Evolutionary conservation across 2,888 invertebrate species (phyloP).

Genomic region (Isotomurus palustris): DNA sequence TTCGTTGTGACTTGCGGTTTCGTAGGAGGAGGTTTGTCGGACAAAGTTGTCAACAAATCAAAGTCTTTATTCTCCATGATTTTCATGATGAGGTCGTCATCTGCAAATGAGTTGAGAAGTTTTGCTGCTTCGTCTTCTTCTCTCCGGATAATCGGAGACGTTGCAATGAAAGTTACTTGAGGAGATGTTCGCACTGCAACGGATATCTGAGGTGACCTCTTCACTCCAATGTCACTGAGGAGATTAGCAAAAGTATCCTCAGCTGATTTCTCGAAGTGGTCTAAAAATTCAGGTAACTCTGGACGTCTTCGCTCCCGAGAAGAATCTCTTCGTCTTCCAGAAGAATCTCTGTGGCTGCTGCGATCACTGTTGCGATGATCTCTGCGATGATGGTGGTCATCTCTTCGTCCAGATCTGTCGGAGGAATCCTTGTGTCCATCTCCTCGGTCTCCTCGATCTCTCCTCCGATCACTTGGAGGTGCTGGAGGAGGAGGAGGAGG

Average conservation of each 20-base stretch:
- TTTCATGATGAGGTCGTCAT: too few species aligned
- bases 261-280: too few species aligned
- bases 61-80: too few species aligned
- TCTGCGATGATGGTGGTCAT: conserved; percentile 10
- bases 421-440: conserved; percentile 3
- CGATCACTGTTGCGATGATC: conserved; percentile 14
- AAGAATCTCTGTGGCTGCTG: neutral
- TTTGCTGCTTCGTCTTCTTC: neutral
- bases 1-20: neutral
- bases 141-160: neutral
- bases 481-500: conserved; percentile 1
- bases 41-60: neutral
- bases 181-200: too few species aligned
- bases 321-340: neutral
- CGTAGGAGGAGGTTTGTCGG: neutral
- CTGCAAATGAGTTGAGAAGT: neutral
- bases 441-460: conserved; percentile 19
- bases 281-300: too few species aligned
- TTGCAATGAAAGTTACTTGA: too few species aligned
- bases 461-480: conserved; percentile 14
- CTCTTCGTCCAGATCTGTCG: conserved; percentile 24
- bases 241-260: too few species aligned
- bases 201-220: too few species aligned
- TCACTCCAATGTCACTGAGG: too few species aligned
- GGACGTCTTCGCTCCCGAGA: neutral